These are phyloP conservation scores for Calyptommatus sinebrachiatus DNA, from an alignment of 2,113 vertebrate species.

Conservation along the genomic window DNA sequence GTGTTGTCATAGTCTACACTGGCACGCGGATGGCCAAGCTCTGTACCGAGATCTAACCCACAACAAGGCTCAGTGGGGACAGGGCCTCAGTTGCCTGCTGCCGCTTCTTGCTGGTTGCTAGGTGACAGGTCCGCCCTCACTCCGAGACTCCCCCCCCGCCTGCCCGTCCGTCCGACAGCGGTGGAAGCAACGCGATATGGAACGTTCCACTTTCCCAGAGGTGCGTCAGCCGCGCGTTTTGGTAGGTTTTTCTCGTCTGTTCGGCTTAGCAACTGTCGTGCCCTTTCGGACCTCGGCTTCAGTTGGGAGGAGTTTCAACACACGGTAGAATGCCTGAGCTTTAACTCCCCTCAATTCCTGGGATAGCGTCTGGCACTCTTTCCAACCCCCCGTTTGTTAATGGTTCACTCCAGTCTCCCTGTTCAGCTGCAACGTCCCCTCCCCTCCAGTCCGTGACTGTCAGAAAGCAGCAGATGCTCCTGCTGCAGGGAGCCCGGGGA, in stretches of 20 bases:
- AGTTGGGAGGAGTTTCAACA: not conserved
- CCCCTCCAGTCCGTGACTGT: not conserved
- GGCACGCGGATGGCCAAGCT: too few species aligned
- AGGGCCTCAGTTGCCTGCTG: not conserved
- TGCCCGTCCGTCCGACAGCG: not conserved
- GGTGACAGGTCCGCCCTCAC: too few species aligned
- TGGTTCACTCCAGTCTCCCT: not conserved
- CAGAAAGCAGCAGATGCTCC: not conserved
- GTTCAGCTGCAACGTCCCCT: not conserved
- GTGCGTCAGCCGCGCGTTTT: not conserved
- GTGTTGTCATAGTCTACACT: too few species aligned
- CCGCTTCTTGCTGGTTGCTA: not conserved
- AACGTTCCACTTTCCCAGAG: not conserved
- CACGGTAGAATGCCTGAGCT: conserved; percentile 17
- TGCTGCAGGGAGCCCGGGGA: not conserved
- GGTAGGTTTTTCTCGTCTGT: not conserved
- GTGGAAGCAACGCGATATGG: not conserved
- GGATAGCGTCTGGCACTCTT: not conserved
- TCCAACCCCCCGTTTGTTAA: not conserved
- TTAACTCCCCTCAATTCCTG: not conserved
- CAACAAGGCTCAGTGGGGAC: too few species aligned
- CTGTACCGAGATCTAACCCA: too few species aligned
- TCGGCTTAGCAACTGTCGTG: not conserved
- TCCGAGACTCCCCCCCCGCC: not conserved
- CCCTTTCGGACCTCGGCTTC: not conserved